Evolutionary conservation across 2,113 vertebrate species (phyloP).

Genomic region (Cynocephalus volans): DNA sequence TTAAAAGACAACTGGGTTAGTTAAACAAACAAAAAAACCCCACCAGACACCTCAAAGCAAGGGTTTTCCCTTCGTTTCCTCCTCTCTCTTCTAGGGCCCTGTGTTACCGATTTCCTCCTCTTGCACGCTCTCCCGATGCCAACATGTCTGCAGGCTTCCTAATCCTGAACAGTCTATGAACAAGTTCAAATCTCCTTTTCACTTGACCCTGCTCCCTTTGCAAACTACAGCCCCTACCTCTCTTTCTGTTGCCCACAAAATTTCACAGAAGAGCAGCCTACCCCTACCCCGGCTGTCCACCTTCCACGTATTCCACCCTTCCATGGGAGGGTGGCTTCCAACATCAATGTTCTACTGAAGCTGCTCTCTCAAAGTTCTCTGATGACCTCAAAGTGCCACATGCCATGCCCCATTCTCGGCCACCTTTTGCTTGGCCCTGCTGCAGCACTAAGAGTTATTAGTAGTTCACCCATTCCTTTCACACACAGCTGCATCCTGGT

Average conservation of each 20-base stretch:
- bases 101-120: neutral
- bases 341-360: neutral
- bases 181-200: neutral
- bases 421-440: neutral
- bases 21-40: neutral
- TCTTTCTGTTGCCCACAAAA: neutral
- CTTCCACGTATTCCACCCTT: neutral
- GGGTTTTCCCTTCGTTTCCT: neutral
- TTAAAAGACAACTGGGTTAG: neutral
- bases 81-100: neutral
- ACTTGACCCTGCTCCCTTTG: neutral
- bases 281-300: neutral
- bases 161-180: neutral
- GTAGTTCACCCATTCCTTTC: neutral
- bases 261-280: neutral
- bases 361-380: constrained; percentile 7
- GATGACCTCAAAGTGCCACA: neutral
- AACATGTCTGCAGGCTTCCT: neutral
- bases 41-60: neutral
- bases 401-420: neutral
- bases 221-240: neutral
- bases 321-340: neutral
- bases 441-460: neutral
- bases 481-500: neutral
- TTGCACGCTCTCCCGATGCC: neutral